phyloP scores from a whole-genome alignment of 2,797 vertebrate genomes.

The Eulemur mongoz region DNA sequence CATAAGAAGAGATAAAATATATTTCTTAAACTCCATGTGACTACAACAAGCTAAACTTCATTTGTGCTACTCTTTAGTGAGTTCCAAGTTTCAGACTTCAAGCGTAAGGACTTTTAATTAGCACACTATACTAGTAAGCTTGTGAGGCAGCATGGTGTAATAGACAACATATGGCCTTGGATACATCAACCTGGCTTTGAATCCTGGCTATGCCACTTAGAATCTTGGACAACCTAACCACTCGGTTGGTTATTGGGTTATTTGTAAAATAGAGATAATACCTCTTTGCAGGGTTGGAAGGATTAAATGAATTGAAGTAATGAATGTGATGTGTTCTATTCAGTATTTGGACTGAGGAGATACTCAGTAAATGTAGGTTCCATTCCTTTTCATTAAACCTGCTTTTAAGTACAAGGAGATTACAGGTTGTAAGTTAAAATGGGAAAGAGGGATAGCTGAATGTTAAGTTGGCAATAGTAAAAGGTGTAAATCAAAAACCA shows the following conservation, averaged over 20 bases:
- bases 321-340: not conserved
- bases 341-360: not conserved
- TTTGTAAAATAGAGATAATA: not conserved
- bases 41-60: not conserved
- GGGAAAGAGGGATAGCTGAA: not conserved
- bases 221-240: not conserved
- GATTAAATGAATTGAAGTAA: not conserved
- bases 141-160: not conserved
- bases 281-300: not conserved
- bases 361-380: not conserved
- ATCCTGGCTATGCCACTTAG: not conserved
- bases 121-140: not conserved
- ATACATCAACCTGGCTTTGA: not conserved
- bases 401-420: not conserved
- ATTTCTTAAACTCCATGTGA: not conserved
- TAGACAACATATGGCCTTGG: not conserved
- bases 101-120: not conserved
- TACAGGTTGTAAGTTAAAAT: not conserved
- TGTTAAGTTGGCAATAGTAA: not conserved
- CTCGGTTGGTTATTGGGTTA: not conserved
- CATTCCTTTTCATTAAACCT: slow-evolving; percentile 1
- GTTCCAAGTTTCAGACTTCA: not conserved
- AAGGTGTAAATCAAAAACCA: not conserved
- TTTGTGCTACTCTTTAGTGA: not conserved
- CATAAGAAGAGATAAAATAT: not conserved